Base-by-base conservation (phyloP, 2,888 invertebrate species). In the Ectobius pallidus region DNA sequence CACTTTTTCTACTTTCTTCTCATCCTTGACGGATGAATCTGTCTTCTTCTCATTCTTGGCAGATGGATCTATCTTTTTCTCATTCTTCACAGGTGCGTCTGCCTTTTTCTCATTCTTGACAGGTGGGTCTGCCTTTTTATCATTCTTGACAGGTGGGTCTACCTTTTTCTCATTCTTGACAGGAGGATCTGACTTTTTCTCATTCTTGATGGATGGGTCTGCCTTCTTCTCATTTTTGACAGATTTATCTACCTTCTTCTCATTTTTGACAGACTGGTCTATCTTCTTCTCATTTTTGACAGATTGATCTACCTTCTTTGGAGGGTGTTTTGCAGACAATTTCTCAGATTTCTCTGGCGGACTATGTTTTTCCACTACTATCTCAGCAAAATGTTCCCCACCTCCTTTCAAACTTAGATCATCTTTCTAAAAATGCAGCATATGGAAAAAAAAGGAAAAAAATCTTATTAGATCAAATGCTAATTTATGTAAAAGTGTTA, bases 21-120 rank as follows among this genome's bases (percentile, higher is more conserved):
- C 46, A 72, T 62, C 25, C 76, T 74, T 73, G 81, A 80, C 27
- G 79, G 79, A 27, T n/a, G n/a, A n/a, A n/a, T 81, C 82, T 3
- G 77, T 76, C 18, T 16, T 42, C 30, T 61, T 16, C 42, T 77
- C 46, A 72, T 62, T 22, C 76, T 74, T 73, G 81, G 80, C 27
- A 79, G 79, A 27, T n/a, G n/a, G n/a, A n/a, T 81, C 82, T 3
- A 77, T 76, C 18, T 16, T 42, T 20, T 61, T 16, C 42, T 77
- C 46, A 72, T 62, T 22, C 76, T 74, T 73, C 81, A 80, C 27
- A 79, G 79, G 27, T n/a, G n/a, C n/a, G n/a, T 81, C 82, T 3
- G 77, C 76, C 18, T 16, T 42, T 20, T 61, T 16, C 42, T 77
- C 46, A 72, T 62, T 22, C 76, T 74, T 73, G 81, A 80, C 27